Evolutionary conservation across 1,140 invertebrate species (phyloP).

Genomic region (Homalodisca vitripennis): DNA sequence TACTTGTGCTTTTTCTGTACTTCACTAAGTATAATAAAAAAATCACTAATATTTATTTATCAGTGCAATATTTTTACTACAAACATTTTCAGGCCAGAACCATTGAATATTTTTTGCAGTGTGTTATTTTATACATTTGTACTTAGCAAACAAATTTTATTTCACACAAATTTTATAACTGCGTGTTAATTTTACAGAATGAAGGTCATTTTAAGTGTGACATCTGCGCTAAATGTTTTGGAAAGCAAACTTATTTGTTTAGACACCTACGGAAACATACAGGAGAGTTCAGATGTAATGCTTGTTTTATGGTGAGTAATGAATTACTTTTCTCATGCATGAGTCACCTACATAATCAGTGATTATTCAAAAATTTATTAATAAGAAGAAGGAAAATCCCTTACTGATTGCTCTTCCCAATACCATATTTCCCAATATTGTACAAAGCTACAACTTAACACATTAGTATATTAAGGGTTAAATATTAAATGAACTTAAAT

Average conservation of each 20-base stretch:
- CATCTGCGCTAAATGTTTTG: not conserved
- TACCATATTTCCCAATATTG: not conserved
- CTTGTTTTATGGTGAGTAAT: not conserved
- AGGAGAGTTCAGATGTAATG: slow-evolving; percentile 11
- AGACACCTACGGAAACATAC: slow-evolving; percentile 14
- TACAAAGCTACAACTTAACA: not conserved
- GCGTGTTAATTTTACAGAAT: not conserved
- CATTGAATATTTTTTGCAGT: too few relatives aligned
- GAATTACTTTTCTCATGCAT: not conserved
- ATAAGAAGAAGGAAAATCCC: not conserved
- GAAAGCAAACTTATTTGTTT: not conserved
- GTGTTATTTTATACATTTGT: too few relatives aligned
- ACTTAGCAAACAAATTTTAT: too few relatives aligned
- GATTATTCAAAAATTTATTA: not conserved
- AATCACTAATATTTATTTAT: too few relatives aligned
- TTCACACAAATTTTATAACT: too few relatives aligned
- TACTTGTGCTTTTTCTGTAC: too few relatives aligned
- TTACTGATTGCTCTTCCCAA: not conserved
- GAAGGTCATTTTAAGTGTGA: slow-evolving; percentile 9
- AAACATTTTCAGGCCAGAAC: too few relatives aligned
- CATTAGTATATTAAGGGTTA: not conserved
- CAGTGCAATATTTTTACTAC: too few relatives aligned
- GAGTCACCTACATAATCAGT: not conserved
- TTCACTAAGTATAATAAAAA: too few relatives aligned
- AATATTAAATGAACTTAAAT: too few relatives aligned